A percentile compares a stretch with the other conserved stretches of the same genome.
phyloP scores from a whole-genome alignment of 2,888 invertebrate species.

The Caenorhabditis sp. region DNA sequence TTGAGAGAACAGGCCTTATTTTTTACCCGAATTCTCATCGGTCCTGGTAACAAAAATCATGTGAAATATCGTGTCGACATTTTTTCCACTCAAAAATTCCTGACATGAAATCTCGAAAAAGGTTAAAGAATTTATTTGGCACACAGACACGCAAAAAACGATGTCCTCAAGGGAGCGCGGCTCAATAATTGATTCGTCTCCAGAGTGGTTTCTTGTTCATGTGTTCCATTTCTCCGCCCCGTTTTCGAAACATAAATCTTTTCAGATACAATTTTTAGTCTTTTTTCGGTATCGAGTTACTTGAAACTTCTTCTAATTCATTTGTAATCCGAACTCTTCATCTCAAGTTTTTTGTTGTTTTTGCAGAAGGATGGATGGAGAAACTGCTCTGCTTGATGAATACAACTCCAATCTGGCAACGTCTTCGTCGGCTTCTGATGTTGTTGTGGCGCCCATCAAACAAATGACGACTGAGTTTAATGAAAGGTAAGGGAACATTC shows the following conservation, averaged over 20 bases:
- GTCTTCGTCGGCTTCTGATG: constrained; percentile 32
- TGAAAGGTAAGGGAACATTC: constrained; percentile 10
- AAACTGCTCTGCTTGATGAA: constrained; percentile 35
- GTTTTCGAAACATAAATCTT: background rate
- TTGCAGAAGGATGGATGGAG: constrained; percentile 38
- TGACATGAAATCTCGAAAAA: background rate
- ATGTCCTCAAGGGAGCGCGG: no score
- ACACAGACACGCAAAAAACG: background rate
- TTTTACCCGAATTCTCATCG: no score
- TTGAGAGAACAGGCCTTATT: no score
- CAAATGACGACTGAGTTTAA: constrained; percentile 29
- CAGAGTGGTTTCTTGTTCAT: background rate
- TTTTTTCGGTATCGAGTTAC: background rate
- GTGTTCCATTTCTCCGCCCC: background rate
- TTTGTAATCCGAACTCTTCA: background rate
- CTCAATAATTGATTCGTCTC: background rate
- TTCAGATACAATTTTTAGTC: background rate
- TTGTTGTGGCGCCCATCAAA: constrained; percentile 21
- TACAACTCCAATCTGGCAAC: constrained; percentile 37
- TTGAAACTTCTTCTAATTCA: background rate
- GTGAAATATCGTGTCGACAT: no score
- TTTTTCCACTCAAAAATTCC: background rate
- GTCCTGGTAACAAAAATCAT: no score
- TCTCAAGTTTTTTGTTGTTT: background rate
- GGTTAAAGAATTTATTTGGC: background rate